phyloP scores from a whole-genome alignment of 1,140 invertebrate genomes.

The Pygmarrhopalites habei region DNA sequence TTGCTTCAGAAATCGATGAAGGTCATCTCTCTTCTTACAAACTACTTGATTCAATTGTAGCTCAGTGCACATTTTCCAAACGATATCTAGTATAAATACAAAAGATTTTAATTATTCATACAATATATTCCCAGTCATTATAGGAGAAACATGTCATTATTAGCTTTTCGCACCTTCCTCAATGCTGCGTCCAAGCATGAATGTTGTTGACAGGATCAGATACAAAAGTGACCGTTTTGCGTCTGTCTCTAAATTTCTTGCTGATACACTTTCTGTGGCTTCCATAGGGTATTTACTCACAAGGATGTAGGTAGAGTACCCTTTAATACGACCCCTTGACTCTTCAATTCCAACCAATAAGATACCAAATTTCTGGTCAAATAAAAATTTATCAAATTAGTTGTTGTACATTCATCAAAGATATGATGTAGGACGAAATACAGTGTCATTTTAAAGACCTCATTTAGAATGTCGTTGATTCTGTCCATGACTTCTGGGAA shows the following conservation, averaged over 20 bases:
- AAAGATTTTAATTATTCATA: neutral
- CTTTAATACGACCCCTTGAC: slow-evolving; percentile 1
- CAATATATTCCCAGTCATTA: neutral
- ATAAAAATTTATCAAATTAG: too few species aligned
- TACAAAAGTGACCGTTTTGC: slow-evolving; percentile 21
- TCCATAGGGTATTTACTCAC: slow-evolving; percentile 25
- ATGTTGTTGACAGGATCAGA: slow-evolving; percentile 21
- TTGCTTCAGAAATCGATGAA: slow-evolving; percentile 29
- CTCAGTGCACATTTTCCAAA: slow-evolving; percentile 15
- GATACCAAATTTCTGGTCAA: slow-evolving; percentile 29
- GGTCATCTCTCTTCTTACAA: slow-evolving; percentile 13
- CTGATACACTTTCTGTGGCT: slow-evolving; percentile 15
- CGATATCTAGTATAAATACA: slow-evolving; percentile 5
- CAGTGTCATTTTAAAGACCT: too few species aligned
- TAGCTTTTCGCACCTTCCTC: slow-evolving; percentile 37
- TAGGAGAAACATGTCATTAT: too few species aligned
- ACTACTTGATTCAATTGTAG: neutral
- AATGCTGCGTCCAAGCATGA: slow-evolving; percentile 29
- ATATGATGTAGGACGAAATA: too few species aligned
- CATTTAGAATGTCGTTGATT: slow-evolving; percentile 11
- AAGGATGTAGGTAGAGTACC: slow-evolving; percentile 20
- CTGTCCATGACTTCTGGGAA: slow-evolving; percentile 26
- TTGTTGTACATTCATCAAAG: too few species aligned
- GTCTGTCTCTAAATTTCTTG: slow-evolving; percentile 8
- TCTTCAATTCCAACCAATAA: slow-evolving; percentile 17